Conservation (phyloP, 2,797 vertebrate species). For the Poeciliopsis infans region DNA sequence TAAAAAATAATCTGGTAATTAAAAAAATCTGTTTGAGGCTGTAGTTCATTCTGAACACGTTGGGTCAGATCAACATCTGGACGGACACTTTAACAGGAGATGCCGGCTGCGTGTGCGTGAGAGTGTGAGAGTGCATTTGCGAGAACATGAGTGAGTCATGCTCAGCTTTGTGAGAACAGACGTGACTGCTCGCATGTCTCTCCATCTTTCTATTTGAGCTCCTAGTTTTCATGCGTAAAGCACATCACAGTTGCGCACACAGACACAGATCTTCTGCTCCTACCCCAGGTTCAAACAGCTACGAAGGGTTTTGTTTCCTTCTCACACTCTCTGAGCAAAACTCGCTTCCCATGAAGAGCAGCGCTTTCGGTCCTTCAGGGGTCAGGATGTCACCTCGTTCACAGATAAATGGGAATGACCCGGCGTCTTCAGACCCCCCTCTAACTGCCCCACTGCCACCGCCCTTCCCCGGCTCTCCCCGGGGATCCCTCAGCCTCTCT, state of each 20-base stretch:
- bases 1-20: neutral
- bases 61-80: constrained; percentile 57
- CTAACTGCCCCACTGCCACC: constrained; percentile 25
- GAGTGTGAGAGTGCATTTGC: constrained; percentile 5
- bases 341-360: constrained; percentile 72
- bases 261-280: constrained; percentile 29
- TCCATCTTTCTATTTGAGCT: constrained; percentile 39
- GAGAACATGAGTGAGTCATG: constrained; percentile 24
- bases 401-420: constrained; percentile 75
- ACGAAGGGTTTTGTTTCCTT: constrained; percentile 39
- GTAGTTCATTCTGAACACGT: neutral
- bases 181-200: constrained; percentile 54
- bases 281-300: constrained; percentile 63
- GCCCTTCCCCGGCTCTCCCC: constrained; percentile 51
- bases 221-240: constrained; percentile 13
- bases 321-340: constrained; percentile 50
- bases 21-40: constrained; percentile 2
- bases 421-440: constrained; percentile 39
- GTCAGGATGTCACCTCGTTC: constrained; percentile 78
- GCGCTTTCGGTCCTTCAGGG: constrained; percentile 67
- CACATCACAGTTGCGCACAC: constrained; percentile 28
- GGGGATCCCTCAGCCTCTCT: constrained; percentile 63
- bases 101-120: constrained; percentile 1
- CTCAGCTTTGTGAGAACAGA: constrained; percentile 59
- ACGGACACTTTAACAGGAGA: constrained; percentile 36